Conservation (phyloP, 1,140 invertebrate species). For the Coenobita brevimanus region DNA sequence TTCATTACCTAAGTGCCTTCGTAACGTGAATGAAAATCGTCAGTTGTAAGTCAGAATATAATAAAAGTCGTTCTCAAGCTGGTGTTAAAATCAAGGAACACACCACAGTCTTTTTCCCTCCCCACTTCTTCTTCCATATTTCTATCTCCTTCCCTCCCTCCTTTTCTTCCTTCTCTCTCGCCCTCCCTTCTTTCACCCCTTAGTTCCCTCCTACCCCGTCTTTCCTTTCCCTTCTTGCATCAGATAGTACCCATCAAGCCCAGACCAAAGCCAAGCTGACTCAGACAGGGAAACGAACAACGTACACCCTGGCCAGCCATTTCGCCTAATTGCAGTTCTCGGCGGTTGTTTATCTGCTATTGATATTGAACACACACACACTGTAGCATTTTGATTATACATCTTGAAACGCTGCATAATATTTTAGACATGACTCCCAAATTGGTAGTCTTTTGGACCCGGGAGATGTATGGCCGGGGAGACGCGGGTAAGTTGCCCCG, state of each 20-base stretch:
- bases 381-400: conserved; percentile 65
- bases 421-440: conserved; percentile 63
- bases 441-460: conserved; percentile 52
- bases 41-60: no score
- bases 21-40: no score
- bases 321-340: conserved; percentile 60
- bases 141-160: not conserved
- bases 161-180: not conserved
- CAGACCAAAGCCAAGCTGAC: not conserved
- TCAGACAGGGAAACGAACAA: conserved; percentile 41
- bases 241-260: not conserved
- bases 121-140: no score
- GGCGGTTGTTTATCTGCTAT: conserved; percentile 63
- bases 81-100: no score
- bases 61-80: no score
- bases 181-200: no score
- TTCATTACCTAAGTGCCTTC: no score
- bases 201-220: not conserved
- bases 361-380: conserved; percentile 66
- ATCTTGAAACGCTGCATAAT: conserved; percentile 61
- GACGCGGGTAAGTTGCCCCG: no score
- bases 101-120: no score
- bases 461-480: conserved; percentile 43
- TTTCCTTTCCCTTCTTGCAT: not conserved
- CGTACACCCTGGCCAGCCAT: conserved; percentile 39